Percentiles rank a stretch among this genome's conserved stretches.
These are phyloP conservation scores for Plutomurus gul DNA, from an alignment of 1,140 invertebrate genomes.

Conservation along the genomic window DNA sequence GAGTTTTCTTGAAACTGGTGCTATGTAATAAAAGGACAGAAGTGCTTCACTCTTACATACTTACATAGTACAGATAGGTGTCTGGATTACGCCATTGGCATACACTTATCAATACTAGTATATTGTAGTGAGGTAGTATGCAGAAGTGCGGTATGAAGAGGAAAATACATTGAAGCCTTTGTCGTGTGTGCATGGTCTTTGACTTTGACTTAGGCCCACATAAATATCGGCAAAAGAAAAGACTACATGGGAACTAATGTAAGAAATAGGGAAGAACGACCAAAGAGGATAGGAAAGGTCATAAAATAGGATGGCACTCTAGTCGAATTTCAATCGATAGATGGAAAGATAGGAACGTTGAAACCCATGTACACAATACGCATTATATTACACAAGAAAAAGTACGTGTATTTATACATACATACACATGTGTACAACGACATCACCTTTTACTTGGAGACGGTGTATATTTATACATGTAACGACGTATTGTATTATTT, in stretches of 20 bases:
- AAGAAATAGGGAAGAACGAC: background rate
- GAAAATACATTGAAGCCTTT: background rate
- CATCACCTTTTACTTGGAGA: no score
- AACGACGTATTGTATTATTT: no score
- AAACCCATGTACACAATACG: conserved; percentile 14
- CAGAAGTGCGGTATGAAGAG: background rate
- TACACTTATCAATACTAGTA: no score
- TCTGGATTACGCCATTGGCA: no score
- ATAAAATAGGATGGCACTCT: conserved; percentile 9
- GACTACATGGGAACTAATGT: background rate
- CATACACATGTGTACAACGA: no score
- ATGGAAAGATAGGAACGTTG: background rate
- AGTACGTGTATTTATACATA: no score
- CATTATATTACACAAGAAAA: background rate
- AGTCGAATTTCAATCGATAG: conserved; percentile 21
- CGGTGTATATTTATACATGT: no score
- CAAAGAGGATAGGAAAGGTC: conserved; percentile 2
- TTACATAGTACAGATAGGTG: no score
- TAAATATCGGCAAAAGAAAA: conserved; percentile 15
- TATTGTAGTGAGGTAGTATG: background rate
- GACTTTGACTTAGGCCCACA: background rate
- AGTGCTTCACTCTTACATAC: no score
- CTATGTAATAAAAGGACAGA: no score
- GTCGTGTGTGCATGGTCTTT: background rate
- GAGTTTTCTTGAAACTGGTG: no score